Base-by-base conservation (phyloP, 2,113 vertebrate species). In the Clarias magur region DNA sequence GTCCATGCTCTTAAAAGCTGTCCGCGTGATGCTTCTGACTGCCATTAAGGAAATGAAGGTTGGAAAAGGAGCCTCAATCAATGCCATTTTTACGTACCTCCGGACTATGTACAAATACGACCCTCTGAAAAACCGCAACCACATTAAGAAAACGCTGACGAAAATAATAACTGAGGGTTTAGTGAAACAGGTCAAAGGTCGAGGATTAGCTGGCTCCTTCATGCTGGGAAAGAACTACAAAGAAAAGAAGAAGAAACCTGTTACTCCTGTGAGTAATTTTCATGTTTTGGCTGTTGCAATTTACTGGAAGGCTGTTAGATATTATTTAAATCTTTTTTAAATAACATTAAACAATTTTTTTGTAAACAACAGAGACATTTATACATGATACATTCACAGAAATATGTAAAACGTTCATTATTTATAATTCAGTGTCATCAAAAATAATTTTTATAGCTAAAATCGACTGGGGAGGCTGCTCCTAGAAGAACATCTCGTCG, bases 211-310 rank as follows among this genome's bases (percentile, higher is more conserved):
- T 16, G 98, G 97, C 0, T 99, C 98, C 17, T 99, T 99, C 91
- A 97, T 96, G 86, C 88, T 99, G 89, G 98, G 98, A 2, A 98
- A 96, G 94, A 99, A 99, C 81, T 99, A 97, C 91, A 99, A 96
- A 89, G 97, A 98, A 83, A 95, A 95, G 21, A 96, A 96, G 92
- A 95, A 92, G 88, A 93, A 90, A 85, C 93, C 93, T 30, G 93
- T 93, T 88, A 86, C 92, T 9, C 94, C 95, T 93, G 98, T 99
- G 95, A 88, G 93, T 89, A 86, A 48, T 48, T 48, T 48, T 48
- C 6, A 8, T 48, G 48, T 8, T 48, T 48, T 48, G 48, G 48
- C 48, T 1, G 6, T 8, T 56, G 16, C 15, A 0, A 42, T 84
- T 57, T 21, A 78, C 9, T 56, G 48, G 17, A 83, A 83, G 56